Evolutionary conservation across 2,113 vertebrate species (phyloP), one percentile per base, ranked within the genome.

Genomic region (Sturnira hondurensis): DNA sequence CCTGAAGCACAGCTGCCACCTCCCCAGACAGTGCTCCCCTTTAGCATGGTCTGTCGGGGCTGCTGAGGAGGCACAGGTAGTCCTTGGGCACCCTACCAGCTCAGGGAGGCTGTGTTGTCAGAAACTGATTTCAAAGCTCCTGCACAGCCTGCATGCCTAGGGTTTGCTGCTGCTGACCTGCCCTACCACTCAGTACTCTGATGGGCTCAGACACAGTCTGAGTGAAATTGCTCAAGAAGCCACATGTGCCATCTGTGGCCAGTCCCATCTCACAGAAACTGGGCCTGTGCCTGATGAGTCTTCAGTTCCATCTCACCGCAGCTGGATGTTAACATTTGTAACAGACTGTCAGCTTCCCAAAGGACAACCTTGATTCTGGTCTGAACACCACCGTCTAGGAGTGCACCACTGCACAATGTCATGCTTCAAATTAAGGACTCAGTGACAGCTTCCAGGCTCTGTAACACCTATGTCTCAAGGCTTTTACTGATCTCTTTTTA

Each of bases 221-320:
- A 86, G 56, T 47, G 81, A 63, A 82, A 50, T n/a, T 56, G 81
- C 50, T 93, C 28, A 26, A 38, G 67, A 88, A 91, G 80, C 63
- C 86, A 80, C 61, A 54, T 9, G 26, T 45, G 76, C 58, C 52
- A 17, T 92, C 16, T 41, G 78, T 20, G 81, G 63, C 86, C 50
- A 58, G 54, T 15, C 47, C 11, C 45, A 13, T 38, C 85, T 76
- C 84, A 13, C 4, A 70, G 74, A 73, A 93, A 71, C 56, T 7
- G 19, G 4, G 63, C 43, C 73, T 43, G 47, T 22, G 85, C 78
- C 71, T 7, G 26, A 4, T 41, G 19, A 47, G 45, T 58, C 76
- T 85, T 92, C 71, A 24, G 93, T 93, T 92, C 96, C 76, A 4
- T 68, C 89, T 96, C 93, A 52, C 74, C 95, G 95, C 78, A 52